Evolutionary conservation across 2,797 vertebrate species (phyloP).

Genomic region (Trematomus bernacchii): DNA sequence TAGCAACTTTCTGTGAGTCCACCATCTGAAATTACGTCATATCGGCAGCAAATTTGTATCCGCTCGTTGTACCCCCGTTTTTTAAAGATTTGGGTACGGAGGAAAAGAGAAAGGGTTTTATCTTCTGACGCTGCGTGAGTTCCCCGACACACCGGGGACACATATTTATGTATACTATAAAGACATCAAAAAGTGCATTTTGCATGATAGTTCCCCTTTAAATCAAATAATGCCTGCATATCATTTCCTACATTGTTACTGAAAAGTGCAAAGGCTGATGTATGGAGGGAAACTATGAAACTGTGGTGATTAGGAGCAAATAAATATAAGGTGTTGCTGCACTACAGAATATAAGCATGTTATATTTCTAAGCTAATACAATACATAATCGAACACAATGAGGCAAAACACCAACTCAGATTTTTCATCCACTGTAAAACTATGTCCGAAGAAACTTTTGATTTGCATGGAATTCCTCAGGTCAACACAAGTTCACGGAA

Average conservation of each 20-base stretch:
- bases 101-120: too few relatives aligned
- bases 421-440: background rate
- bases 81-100: too few relatives aligned
- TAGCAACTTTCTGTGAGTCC: too few relatives aligned
- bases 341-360: background rate
- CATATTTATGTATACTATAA: too few relatives aligned
- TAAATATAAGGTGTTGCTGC: background rate
- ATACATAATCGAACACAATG: background rate
- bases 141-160: too few relatives aligned
- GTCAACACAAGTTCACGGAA: constrained; percentile 19
- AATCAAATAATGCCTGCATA: background rate
- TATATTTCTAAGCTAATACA: background rate
- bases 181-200: too few relatives aligned
- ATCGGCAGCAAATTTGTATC: too few relatives aligned
- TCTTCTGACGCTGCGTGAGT: too few relatives aligned
- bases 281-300: background rate
- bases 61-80: too few relatives aligned
- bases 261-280: background rate
- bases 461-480: background rate
- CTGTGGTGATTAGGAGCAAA: background rate
- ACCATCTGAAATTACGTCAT: too few relatives aligned
- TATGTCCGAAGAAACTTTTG: constrained; percentile 13
- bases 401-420: background rate
- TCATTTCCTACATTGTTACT: background rate
- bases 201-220: too few relatives aligned